Base-by-base conservation (phyloP, 1,140 invertebrate genomes). In the Zophobas morio region DNA sequence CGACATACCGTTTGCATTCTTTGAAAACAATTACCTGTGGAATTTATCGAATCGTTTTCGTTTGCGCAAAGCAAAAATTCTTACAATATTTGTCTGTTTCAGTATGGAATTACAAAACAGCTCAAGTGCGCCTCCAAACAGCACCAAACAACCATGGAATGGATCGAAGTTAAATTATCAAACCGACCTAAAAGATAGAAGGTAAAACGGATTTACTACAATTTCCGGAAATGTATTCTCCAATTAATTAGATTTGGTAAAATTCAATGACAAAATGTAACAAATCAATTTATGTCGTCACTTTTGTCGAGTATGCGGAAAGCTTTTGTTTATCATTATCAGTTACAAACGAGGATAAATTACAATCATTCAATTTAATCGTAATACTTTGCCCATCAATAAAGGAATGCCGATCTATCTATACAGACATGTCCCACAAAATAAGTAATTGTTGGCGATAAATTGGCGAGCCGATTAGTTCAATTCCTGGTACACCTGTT, bases 31-130 rank as follows among this genome's bases (percentile, higher is more conserved):
- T 46, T 46, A 46, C 42, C 6, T 8, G 42, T 4, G 42, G 20
- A 4, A 46, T 8, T 46, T 46, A 46, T 4, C 42, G 42, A 46
- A 3, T 46, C 42, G 3, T 46, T 46, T 3, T 46, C 6, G 3
- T 3, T 46, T 46, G 42, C 6, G 42, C 42, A 46, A 46, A 51
- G 2, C 6, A 20, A 51, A 51, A 4, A 6, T 5, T 51, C 2
- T 51, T 46, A 51, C 20, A 51, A 51, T n/a, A 46, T 4, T 46
- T 46, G 42, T 72, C 75, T 71, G 70, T 82, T 82, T 1, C 63
- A 82, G 81, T 70, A 82, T 82, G 81, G 81, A 80, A 35, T 54
- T 76, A 70, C 77, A 78, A 77, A 70, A 74, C 56, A 80, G 77
- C n/a, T 60, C 70, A 2, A 76, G 77, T 39, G 42, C 74, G 39